These are phyloP conservation scores for Erpobdella octoculata DNA, from an alignment of 2,888 invertebrate species.

Conservation along the genomic window DNA sequence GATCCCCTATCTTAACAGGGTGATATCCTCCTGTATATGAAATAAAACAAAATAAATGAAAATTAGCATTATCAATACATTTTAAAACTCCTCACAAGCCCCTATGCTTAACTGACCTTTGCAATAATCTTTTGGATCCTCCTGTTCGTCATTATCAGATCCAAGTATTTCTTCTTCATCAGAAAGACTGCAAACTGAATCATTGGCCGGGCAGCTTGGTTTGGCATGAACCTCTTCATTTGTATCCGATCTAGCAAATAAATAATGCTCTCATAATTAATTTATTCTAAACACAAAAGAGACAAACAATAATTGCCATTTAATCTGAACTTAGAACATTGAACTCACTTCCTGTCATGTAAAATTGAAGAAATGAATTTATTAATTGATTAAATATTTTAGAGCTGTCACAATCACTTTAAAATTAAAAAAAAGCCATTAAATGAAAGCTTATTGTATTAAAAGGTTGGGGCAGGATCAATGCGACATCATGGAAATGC, in stretches of 20 bases:
- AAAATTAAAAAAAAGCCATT: too few relatives aligned
- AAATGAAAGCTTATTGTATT: too few relatives aligned
- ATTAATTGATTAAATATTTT: too few relatives aligned
- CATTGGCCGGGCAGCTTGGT: neutral
- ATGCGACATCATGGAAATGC: too few relatives aligned
- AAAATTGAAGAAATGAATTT: too few relatives aligned
- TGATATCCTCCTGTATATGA: slow-evolving; percentile 87
- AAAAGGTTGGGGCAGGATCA: too few relatives aligned
- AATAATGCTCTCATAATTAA: neutral
- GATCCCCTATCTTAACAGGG: slow-evolving; percentile 94
- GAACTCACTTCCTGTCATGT: too few relatives aligned
- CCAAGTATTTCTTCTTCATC: slow-evolving; percentile 57
- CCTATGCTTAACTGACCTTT: too few relatives aligned
- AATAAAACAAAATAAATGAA: too few relatives aligned
- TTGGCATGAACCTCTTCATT: neutral
- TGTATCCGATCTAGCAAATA: neutral
- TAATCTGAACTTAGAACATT: too few relatives aligned
- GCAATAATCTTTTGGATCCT: slow-evolving; percentile 90
- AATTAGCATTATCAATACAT: neutral
- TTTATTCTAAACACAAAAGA: neutral
- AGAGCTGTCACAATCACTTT: too few relatives aligned
- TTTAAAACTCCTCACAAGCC: slow-evolving; percentile 19
- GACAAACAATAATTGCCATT: too few relatives aligned
- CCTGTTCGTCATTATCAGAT: slow-evolving; percentile 88
- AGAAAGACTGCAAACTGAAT: neutral